Conservation (phyloP, 30 jellyfish, hydroid and myxozoan genomes). For the Pelagia noctiluca region DNA sequence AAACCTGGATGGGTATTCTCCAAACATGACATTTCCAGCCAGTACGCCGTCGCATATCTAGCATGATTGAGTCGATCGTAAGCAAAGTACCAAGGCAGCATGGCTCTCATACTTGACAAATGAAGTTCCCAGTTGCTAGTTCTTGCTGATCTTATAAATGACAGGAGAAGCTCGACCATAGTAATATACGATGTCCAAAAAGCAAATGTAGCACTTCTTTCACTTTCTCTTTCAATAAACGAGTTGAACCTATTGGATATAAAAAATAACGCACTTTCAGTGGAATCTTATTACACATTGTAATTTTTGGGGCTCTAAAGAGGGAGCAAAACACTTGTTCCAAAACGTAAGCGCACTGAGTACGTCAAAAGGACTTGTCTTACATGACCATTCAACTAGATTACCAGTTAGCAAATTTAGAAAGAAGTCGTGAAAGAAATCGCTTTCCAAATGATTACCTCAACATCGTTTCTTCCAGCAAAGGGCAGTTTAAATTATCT, state of each 20-base stretch:
- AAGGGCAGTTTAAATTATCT: not conserved
- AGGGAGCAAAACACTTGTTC: not conserved
- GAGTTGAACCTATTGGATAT: not conserved
- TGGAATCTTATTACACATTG: not conserved
- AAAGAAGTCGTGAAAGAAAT: not conserved
- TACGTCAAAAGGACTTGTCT: not conserved
- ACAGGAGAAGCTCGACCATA: conserved; percentile 30
- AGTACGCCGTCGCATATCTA: conserved; percentile 27
- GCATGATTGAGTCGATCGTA: conserved; percentile 48
- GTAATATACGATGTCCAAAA: conserved; percentile 31
- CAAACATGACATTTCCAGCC: conserved; percentile 33
- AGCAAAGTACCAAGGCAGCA: conserved; percentile 69
- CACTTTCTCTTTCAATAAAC: not conserved
- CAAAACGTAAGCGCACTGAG: not conserved
- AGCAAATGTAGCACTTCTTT: conserved; percentile 9
- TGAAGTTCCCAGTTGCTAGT: conserved; percentile 31
- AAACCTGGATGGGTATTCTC: conserved; percentile 34
- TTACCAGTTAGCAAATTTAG: not conserved
- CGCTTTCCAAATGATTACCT: not conserved
- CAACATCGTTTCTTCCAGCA: not conserved
- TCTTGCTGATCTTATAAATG: conserved; percentile 23
- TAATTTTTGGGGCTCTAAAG: not conserved
- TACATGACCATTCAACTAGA: not conserved
- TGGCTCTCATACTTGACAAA: conserved; percentile 16
- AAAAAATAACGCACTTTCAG: not conserved